Evolutionary conservation across 2,888 invertebrate species (phyloP), one percentile per base, ranked within the genome.

Genomic region (Agrochola lota): DNA sequence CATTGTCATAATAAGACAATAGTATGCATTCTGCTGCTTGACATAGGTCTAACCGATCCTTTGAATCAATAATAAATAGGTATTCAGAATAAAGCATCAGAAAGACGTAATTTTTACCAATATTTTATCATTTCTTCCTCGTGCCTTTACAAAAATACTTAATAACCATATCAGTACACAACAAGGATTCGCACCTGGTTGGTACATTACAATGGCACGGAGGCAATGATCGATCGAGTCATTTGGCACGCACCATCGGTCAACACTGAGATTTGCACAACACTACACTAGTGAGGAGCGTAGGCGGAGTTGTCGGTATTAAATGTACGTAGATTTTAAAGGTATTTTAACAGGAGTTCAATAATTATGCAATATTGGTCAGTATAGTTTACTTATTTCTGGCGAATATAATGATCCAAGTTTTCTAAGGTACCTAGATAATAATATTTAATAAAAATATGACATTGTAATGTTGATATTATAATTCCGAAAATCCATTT

Each of bases 221-320:
- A 85, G 81, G 91, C 89, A 89, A 92, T 96, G 95, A 96, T 96
- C 91, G 96, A 96, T 96, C 92, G 92, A 90, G 82, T 92, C 92
- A 95, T 96, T 96, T 92, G 92, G 90, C 93, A 96, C 94, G 96
- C 96, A 92, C 91, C 93, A 94, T 94, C 94, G 95, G 96, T 95
- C 95, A 95, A 92, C 91, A 88, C 78, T 85, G 91, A 92, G 94
- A 93, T 95, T 95, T 94, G 95, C 94, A 93, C 94, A 94, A 94
- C 91, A 91, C 90, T 89, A 78, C 43, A 62, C 57, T 87, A 91
- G 93, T 87, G 91, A 83, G 88, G 90, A 30, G 71, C 70, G 63
- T 71, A 40, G 73, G 84, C 5, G 40, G 52, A n/a, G n/a, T 52
- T 57, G 30, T 87, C 85, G 87, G 85, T 77, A 71, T 5, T 35